These are phyloP conservation scores for Megatriorchis doriae DNA, from an alignment of 2,113 vertebrate genomes.

Conservation along the genomic window DNA sequence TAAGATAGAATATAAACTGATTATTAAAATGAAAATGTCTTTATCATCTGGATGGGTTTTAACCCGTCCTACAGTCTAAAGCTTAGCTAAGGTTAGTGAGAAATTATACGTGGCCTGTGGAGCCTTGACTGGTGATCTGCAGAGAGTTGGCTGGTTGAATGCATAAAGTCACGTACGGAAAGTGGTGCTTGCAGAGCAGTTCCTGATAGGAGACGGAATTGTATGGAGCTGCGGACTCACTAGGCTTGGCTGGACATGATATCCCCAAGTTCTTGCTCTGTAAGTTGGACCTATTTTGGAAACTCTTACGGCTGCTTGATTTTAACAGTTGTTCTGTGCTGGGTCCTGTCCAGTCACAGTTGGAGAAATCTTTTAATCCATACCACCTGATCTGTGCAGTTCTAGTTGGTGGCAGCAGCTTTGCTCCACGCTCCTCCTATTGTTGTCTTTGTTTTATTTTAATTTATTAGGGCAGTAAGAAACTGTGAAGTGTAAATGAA, in stretches of 20 bases:
- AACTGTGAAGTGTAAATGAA: not conserved
- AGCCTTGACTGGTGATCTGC: not conserved
- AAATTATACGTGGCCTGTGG: not conserved
- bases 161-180: not conserved
- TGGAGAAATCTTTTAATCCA: not conserved
- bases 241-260: not conserved
- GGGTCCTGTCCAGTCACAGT: not conserved
- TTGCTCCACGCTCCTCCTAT: not conserved
- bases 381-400: not conserved
- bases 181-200: not conserved
- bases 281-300: not conserved
- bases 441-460: not conserved
- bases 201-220: not conserved
- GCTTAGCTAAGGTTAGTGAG: not conserved
- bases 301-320: not conserved
- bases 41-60: not conserved
- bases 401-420: not conserved
- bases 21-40: not conserved
- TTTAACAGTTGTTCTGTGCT: not conserved
- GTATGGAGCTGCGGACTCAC: not conserved
- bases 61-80: not conserved
- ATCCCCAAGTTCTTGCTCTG: not conserved
- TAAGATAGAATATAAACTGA: not conserved
- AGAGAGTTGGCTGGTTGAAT: not conserved
- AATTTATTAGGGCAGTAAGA: not conserved